Evolutionary conservation across 64 coral and sea anemone genomes (phyloP), one percentile per base, ranked within the genome.

Genomic region (Cladopsammia gracilis): DNA sequence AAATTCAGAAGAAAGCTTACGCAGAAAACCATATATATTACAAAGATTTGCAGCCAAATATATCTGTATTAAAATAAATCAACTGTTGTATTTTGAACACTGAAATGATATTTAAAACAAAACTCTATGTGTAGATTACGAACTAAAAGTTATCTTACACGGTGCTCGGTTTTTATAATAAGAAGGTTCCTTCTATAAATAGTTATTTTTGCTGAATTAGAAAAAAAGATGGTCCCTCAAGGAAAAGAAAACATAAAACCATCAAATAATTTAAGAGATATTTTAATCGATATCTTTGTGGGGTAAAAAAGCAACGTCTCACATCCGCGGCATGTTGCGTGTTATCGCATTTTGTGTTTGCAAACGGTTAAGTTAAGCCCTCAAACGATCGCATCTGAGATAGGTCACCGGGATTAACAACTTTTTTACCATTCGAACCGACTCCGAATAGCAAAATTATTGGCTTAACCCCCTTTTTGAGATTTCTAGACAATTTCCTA

Each of bases 181-280:
- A 84, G 43, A 67, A 61, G 80, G 80, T 64, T 67, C 80, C 75
- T 84, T 84, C 45, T 50, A 84, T 67, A 84, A 84, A 84, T 84
- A 84, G 80, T 84, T 84, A 68, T 84, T 84, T 84, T 84, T 84
- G 62, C 61, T 25, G 80, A 84, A 84, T 84, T 84, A 84, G 80
- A 84, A 84, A 84, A 84, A 84, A 84, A 84, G 59, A 84, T 84
- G 80, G 58, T 75, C 80, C 80, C 80, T 84, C 34, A 34, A 82
- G 80, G 80, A 84, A 84, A 84, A 68, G 80, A 84, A 84, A 84
- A 84, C 80, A 84, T 43, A 49, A 48, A 68, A 84, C 80, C 80
- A 84, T 84, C 7, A 14, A 67, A 84, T 67, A 62, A 84, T 84
- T 84, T 61, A 66, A 64, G 59, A 65, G 78, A 82, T 82, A 44